These are phyloP conservation scores for Porites cylindrica DNA, from an alignment of 92 coral and sea anemone species.

Conservation along the genomic window DNA sequence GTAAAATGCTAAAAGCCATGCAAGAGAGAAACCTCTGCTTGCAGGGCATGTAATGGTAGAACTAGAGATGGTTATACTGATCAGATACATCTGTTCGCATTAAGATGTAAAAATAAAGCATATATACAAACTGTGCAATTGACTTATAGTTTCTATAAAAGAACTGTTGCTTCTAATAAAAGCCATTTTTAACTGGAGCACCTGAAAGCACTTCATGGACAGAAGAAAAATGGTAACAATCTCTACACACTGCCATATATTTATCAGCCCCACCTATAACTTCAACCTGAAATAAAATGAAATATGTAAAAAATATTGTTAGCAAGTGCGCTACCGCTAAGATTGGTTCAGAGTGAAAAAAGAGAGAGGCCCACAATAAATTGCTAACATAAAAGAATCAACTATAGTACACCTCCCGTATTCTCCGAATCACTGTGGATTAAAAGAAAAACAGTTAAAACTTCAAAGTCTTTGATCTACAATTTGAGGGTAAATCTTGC, in stretches of 20 bases:
- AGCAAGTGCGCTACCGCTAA: not conserved
- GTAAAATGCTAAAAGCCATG: no score
- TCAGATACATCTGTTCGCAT: not conserved
- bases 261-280: constrained; percentile 98
- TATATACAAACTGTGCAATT: not conserved
- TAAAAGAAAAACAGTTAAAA: no score
- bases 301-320: not conserved
- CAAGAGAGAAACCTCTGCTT: no score
- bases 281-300: constrained; percentile 58
- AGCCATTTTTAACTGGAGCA: constrained; percentile 50
- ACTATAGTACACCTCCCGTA: no score
- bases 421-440: no score
- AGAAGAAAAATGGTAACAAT: constrained; percentile 75
- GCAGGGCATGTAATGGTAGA: no score
- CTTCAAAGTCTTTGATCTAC: no score
- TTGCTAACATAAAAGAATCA: no score
- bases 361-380: no score
- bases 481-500: no score
- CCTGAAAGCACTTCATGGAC: constrained; percentile 74
- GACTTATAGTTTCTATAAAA: not conserved
- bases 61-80: no score
- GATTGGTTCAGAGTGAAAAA: no score
- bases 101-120: not conserved
- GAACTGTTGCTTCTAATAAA: constrained; percentile 18
- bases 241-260: constrained; percentile 98